phyloP scores from a whole-genome alignment of 1,140 invertebrate species.

The Frieseomelitta varia region DNA sequence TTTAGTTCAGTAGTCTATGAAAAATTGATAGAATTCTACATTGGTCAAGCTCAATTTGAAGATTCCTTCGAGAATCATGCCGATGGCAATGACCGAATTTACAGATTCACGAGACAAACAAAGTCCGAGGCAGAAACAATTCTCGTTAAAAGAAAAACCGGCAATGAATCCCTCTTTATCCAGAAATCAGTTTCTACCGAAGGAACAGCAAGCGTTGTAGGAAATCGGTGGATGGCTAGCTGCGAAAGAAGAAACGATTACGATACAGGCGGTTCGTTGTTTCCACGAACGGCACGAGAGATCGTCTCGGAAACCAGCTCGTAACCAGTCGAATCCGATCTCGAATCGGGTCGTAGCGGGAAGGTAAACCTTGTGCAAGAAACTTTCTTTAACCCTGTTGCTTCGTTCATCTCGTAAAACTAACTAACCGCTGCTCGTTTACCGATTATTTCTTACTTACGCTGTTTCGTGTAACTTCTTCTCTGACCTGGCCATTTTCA shows the following conservation, averaged over 20 bases:
- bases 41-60: background rate
- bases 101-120: background rate
- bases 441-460: slow-evolving; percentile 57
- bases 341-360: slow-evolving; percentile 34
- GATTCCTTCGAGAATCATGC: background rate
- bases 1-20: too few species aligned
- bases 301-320: background rate
- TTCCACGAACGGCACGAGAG: background rate
- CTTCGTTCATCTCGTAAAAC: slow-evolving; percentile 10
- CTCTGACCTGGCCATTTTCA: slow-evolving; percentile 24
- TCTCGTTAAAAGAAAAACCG: background rate
- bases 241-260: background rate
- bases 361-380: slow-evolving; percentile 53
- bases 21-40: too few species aligned
- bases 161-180: background rate
- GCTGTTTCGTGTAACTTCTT: slow-evolving; percentile 40
- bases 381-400: slow-evolving; percentile 8
- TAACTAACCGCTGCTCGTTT: slow-evolving; percentile 50
- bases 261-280: background rate
- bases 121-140: background rate
- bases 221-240: background rate
- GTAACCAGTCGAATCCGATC: background rate
- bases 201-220: background rate
- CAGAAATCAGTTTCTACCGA: background rate
- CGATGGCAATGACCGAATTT: background rate